A percentile compares a stretch with the other conserved stretches of the same genome.
phyloP scores from a whole-genome alignment of 2,888 invertebrate genomes.

The Cryptocephalus primarius region DNA sequence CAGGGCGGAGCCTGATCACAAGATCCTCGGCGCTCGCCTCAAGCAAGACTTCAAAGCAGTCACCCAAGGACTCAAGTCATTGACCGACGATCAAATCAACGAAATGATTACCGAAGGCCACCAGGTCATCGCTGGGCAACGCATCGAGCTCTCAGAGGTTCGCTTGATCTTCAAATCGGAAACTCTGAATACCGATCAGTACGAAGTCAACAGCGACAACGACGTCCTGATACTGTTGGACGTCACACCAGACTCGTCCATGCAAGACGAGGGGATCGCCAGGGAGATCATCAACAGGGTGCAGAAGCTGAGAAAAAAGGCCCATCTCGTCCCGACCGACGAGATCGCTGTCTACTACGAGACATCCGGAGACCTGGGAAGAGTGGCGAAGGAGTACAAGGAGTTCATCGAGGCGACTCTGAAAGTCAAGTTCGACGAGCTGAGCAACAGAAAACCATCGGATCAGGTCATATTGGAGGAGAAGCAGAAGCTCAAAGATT shows the following conservation, averaged over 20 bases:
- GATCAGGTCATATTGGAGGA: constrained; percentile 57
- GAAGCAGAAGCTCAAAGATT: constrained; percentile 61
- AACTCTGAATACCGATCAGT: constrained; percentile 53
- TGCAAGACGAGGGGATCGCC: constrained; percentile 90
- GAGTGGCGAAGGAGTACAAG: constrained; percentile 58
- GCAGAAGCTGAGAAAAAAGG: constrained; percentile 93
- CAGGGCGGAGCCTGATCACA: constrained; percentile 91
- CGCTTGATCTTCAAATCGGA: constrained; percentile 71
- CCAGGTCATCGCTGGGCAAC: constrained; percentile 64
- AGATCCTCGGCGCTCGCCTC: constrained; percentile 74
- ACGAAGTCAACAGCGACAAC: constrained; percentile 84
- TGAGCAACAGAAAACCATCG: constrained; percentile 39
- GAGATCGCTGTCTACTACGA: constrained; percentile 73
- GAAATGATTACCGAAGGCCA: constrained; percentile 58
- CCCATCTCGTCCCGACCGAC: constrained; percentile 83
- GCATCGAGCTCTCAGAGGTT: constrained; percentile 65
- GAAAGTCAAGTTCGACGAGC: constrained; percentile 60
- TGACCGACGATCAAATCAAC: constrained; percentile 71
- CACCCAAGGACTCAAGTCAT: constrained; percentile 65
- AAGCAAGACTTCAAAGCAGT: constrained; percentile 87
- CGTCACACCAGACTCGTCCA: constrained; percentile 76
- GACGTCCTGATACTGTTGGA: constrained; percentile 84
- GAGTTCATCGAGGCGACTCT: constrained; percentile 73
- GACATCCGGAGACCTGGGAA: constrained; percentile 51
- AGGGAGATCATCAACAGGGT: constrained; percentile 93